Base-by-base conservation (phyloP, 2,888 invertebrate species). In the Harpagoxenus sublaevis region DNA sequence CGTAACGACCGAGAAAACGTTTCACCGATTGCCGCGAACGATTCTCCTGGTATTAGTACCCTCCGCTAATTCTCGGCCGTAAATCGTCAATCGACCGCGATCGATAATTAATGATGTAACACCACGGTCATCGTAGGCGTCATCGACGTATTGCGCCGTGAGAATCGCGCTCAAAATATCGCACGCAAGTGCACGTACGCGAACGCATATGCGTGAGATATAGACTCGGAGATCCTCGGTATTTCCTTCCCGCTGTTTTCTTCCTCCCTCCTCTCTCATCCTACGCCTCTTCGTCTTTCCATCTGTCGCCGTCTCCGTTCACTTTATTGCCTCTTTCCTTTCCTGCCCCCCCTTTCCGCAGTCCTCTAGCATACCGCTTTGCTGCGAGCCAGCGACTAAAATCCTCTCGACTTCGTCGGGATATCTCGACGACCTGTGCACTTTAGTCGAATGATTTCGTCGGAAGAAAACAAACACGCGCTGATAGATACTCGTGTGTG, bases 371-470 rank as follows among this genome's bases (percentile, higher is more conserved):
- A 31, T 42, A 31, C 68, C 78, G 70, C 68, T 45, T 68, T 53
- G 12, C 53, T 60, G 66, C 77, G 53, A 78, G 77, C 45, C 68
- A 68, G 55, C 78, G 78, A 68, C 78, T 68, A 68, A 70, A 78
- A 78, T 78, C 55, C 70, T 70, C 70, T 78, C 42, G 78, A 78
- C 78, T 78, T 68, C 68, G 31, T 70, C 55, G 68, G 70, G 70
- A 78, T 78, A 78, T 78, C 78, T 78, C 78, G 42, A 78, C 78
- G 70, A 78, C 70, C 78, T 78, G 78, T 78, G 78, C 78, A 78
- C 78, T 78, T 70, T 45, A 68, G 53, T 42, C 78, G 70, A 78
- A 78, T 70, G 78, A 78, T 78, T 78, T 78, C 70, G 78, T 78
- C 65, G 55, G 70, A 31, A 42, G 78, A 55, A 78, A 78, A 78